Base-by-base conservation (phyloP, 2,113 vertebrate species). In the Oncorhynchus tshawytscha region DNA sequence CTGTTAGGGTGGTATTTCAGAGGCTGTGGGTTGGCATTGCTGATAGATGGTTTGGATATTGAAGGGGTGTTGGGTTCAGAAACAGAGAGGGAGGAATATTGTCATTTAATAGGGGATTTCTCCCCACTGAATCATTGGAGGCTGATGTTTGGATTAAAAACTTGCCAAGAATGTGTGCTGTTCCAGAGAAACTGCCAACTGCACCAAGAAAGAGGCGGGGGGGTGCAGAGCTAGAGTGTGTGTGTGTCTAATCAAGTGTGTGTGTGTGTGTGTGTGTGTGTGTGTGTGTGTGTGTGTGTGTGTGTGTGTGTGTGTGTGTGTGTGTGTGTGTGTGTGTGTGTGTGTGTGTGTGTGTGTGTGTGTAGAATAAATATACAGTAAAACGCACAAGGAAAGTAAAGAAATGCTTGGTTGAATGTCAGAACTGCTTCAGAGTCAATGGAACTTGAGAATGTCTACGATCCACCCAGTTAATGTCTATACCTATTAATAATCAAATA, bases 81-180 rank as follows among this genome's bases (percentile, higher is more conserved):
- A 24, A 78, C 7, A 72, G 7, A 79, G 18, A 31, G 24, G 22
- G 15, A 69, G 72, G 72, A 31, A 27, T 80, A 81, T 83, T 91
- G 93, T 92, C 92, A 74, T 87, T 84, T 75, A 87, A 88, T 87
- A 34, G 79, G 92, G 91, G 93, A 90, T 94, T 95, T 96, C 90
- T 95, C 91, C 94, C 89, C 91, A 65, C 93, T 90, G 48, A 87
- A 86, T 82, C 81, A 70, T 72, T 85, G 75, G 71, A 86, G 78
- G 74, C 80, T 78, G 39, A 45, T 45, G 81, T 90, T 88, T 86
- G 88, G 88, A 91, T 87, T 87, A 81, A 86, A 88, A 85, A 85
- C 76, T 80, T 86, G 88, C 87, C 85, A 91, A 85, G 88, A 90
- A 91, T 89, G 88, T 27, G 13, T 92, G 93, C 91, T 88, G 90